These are phyloP conservation scores for Scomberomorus guttatus DNA, from an alignment of 2,797 vertebrate species.

Conservation along the genomic window DNA sequence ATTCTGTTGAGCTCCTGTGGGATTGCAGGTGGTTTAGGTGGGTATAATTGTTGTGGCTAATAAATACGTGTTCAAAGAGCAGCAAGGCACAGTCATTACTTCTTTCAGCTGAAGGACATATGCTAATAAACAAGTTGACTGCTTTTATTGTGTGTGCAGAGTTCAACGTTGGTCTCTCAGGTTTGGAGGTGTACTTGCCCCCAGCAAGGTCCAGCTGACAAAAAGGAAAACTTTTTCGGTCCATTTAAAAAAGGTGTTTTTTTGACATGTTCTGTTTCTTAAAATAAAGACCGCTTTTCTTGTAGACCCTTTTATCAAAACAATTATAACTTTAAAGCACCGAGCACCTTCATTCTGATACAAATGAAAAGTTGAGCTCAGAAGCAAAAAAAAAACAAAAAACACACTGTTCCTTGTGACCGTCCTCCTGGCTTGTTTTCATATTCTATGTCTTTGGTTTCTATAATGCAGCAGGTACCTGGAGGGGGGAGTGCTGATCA, in stretches of 20 bases:
- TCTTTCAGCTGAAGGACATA: conserved; percentile 32
- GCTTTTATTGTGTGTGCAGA: conserved; percentile 15
- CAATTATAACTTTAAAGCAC: not conserved
- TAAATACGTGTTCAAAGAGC: conserved; percentile 23
- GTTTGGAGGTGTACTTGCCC: conserved; percentile 40
- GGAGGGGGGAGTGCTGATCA: too few relatives aligned
- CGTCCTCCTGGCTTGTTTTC: too few relatives aligned
- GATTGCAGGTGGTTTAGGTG: conserved; percentile 26
- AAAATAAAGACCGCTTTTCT: not conserved
- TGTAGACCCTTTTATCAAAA: not conserved
- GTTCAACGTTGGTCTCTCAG: conserved; percentile 8
- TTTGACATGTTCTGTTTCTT: conserved; percentile 1
- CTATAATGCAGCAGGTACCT: too few relatives aligned
- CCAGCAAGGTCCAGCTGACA: conserved; percentile 48
- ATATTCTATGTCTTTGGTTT: too few relatives aligned
- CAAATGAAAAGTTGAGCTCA: not conserved
- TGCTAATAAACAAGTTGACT: conserved; percentile 40
- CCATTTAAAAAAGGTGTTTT: conserved; percentile 15
- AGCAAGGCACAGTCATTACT: conserved; percentile 6
- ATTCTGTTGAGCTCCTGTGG: conserved; percentile 6
- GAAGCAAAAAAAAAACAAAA: not conserved
- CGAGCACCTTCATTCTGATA: not conserved
- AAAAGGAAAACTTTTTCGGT: not conserved
- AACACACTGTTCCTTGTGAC: too few relatives aligned
- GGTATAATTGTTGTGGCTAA: conserved; percentile 19